phyloP scores from a whole-genome alignment of 2,113 vertebrate genomes.

The Conger conger region DNA sequence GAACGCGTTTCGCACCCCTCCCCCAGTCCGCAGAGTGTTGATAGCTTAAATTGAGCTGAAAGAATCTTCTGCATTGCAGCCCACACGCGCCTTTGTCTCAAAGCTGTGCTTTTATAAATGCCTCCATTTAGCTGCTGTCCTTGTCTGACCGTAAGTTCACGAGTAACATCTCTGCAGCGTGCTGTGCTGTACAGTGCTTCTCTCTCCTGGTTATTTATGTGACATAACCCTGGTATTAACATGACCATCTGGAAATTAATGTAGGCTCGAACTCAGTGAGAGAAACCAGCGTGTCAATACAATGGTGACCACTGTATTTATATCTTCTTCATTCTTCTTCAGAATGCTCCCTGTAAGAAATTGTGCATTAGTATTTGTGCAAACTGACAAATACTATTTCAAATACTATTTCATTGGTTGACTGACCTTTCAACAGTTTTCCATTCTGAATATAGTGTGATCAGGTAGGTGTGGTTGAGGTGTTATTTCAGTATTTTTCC shows the following conservation, averaged over 20 bases:
- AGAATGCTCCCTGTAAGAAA: background rate
- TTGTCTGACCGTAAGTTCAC: background rate
- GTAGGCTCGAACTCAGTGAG: background rate
- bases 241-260: background rate
- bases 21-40: background rate
- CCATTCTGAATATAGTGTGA: background rate
- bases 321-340: background rate
- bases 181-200: background rate
- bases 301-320: background rate
- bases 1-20: background rate
- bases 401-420: background rate
- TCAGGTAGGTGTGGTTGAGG: background rate
- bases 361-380: background rate
- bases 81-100: background rate
- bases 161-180: background rate
- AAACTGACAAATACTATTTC: background rate
- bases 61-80: background rate
- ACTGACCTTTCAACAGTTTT: background rate
- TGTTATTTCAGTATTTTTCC: background rate
- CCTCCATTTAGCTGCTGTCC: background rate
- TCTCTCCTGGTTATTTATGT: background rate
- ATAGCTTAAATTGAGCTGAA: background rate
- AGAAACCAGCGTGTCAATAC: background rate
- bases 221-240: background rate
- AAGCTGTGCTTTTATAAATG: background rate